phyloP scores from a whole-genome alignment of 2,113 vertebrate species.

The Polyodon spathula region DNA sequence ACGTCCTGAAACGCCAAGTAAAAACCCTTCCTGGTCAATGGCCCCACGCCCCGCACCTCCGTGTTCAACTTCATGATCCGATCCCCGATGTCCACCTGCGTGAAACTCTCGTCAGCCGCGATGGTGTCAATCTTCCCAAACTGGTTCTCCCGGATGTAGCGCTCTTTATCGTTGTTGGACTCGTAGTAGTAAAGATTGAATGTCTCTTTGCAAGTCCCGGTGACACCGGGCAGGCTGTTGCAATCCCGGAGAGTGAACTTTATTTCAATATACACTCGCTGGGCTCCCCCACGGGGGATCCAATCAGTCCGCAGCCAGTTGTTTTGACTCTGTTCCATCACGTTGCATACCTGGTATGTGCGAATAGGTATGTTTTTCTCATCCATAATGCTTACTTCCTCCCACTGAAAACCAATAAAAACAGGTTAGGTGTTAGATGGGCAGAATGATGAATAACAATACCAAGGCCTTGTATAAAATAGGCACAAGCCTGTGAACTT shows the following conservation, averaged over 20 bases:
- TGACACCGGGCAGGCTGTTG: slow-evolving; percentile 93
- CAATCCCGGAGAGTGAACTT: slow-evolving; percentile 97
- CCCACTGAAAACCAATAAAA: slow-evolving; percentile 69
- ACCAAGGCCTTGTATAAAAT: too few species aligned
- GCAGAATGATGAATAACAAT: not conserved
- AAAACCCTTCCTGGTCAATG: slow-evolving; percentile 83
- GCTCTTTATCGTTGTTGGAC: slow-evolving; percentile 86
- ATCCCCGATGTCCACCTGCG: slow-evolving; percentile 94
- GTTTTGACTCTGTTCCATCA: slow-evolving; percentile 91
- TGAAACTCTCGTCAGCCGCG: slow-evolving; percentile 95
- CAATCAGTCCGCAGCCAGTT: slow-evolving; percentile 97
- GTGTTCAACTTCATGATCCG: slow-evolving; percentile 97
- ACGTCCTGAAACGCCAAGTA: slow-evolving; percentile 97
- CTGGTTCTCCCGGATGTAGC: slow-evolving; percentile 87
- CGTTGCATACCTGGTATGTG: slow-evolving; percentile 96
- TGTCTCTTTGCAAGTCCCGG: slow-evolving; percentile 97
- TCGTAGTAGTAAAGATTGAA: slow-evolving; percentile 98
- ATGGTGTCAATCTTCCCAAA: slow-evolving; percentile 96
- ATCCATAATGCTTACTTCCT: slow-evolving; percentile 98
- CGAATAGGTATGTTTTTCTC: slow-evolving; percentile 96
- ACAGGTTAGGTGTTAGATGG: slow-evolving; percentile 7
- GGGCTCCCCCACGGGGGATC: slow-evolving; percentile 88
- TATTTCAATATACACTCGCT: slow-evolving; percentile 92
- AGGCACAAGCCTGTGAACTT: too few species aligned
- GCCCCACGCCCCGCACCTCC: slow-evolving; percentile 86